Percentiles rank a stretch among this genome's conserved stretches.
Conservation (phyloP, 2,113 vertebrate genomes). For the Myrmophylax atrothorax region DNA sequence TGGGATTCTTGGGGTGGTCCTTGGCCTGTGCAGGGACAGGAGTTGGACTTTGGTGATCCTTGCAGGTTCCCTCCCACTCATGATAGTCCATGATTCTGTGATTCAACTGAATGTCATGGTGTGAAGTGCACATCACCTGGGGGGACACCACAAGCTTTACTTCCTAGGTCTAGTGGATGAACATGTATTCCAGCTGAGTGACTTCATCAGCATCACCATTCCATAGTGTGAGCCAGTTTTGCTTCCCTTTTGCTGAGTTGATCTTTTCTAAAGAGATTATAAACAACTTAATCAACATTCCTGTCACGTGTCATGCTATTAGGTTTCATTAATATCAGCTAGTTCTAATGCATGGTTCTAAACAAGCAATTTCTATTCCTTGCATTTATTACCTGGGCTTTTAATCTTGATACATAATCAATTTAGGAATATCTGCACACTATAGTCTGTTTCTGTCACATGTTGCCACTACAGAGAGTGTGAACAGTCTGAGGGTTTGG, state of each 20-base stretch:
- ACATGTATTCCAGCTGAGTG: neutral
- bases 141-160: neutral
- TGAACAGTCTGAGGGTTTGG: neutral
- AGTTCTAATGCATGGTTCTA: constrained; percentile 10
- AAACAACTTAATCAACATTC: constrained; percentile 55
- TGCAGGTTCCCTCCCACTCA: neutral
- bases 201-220: neutral
- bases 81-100: neutral
- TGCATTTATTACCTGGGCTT: constrained; percentile 46
- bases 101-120: neutral
- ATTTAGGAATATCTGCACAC: neutral
- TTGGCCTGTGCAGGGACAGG: neutral
- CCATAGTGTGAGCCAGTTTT: neutral
- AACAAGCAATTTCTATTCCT: constrained; percentile 44
- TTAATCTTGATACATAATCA: constrained; percentile 26
- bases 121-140: neutral
- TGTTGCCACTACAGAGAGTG: neutral
- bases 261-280: constrained; percentile 28
- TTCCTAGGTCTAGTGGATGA: neutral
- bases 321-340: constrained; percentile 41
- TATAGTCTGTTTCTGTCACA: neutral
- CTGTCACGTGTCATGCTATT: constrained; percentile 26
- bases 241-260: neutral
- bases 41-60: neutral
- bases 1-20: neutral